phyloP scores from a whole-genome alignment of 1,140 invertebrate genomes.

The Trichonephila clavata region DNA sequence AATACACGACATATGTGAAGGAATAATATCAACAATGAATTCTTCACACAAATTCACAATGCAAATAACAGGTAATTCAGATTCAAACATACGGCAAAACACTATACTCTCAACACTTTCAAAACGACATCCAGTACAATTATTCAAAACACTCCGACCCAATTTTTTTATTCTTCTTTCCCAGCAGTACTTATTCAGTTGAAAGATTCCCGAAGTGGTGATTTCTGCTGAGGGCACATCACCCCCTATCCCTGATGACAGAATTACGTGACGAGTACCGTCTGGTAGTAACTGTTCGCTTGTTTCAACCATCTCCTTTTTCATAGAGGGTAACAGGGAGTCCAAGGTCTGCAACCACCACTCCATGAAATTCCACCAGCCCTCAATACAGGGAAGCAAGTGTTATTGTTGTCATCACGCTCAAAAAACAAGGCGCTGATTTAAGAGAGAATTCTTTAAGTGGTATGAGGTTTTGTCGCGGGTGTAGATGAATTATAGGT shows the following conservation, averaged over 20 bases:
- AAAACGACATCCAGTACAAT: not conserved
- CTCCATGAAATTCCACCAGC: constrained; percentile 19
- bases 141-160: constrained; percentile 19
- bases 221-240: not conserved
- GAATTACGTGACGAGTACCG: constrained; percentile 65
- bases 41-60: too few species aligned
- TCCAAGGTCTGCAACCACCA: not conserved
- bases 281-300: not conserved
- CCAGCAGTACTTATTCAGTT: constrained; percentile 4
- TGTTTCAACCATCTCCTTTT: not conserved
- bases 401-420: constrained; percentile 50
- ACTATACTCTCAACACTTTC: not conserved
- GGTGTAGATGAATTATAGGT: constrained; percentile 17
- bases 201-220: constrained; percentile 19
- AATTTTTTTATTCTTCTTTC: constrained; percentile 17
- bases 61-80: not conserved
- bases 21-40: too few species aligned
- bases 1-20: too few species aligned
- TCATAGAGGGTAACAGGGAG: not conserved
- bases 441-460: constrained; percentile 23
- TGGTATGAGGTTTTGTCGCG: not conserved
- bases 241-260: constrained; percentile 52
- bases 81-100: not conserved
- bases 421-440: constrained; percentile 45
- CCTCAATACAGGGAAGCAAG: not conserved